phyloP scores from a whole-genome alignment of 2,113 vertebrate genomes.

The Spermophilus dauricus region DNA sequence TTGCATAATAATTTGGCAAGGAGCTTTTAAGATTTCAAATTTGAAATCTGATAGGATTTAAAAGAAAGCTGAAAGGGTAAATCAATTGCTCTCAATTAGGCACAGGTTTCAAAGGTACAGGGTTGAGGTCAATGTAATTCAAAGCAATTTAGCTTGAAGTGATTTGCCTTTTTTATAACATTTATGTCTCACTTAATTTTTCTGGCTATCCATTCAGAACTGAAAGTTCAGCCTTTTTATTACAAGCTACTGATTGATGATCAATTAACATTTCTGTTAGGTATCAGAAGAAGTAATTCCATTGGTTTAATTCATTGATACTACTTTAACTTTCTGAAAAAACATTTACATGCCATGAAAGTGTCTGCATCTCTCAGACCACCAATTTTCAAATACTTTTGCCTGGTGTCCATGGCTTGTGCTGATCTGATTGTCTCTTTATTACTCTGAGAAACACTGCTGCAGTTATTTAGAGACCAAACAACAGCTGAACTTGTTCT shows the following conservation, averaged over 20 bases:
- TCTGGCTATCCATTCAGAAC: constrained; percentile 47
- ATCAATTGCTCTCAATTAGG: constrained; percentile 38
- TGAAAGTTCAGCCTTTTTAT: constrained; percentile 50
- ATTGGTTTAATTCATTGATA: constrained; percentile 75
- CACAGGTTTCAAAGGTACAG: constrained; percentile 31
- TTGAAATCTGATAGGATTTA: constrained; percentile 37
- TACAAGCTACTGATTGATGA: constrained; percentile 73
- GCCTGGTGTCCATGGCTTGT: constrained; percentile 62
- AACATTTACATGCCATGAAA: constrained; percentile 80
- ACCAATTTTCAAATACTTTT: constrained; percentile 85
- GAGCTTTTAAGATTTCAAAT: constrained; percentile 70
- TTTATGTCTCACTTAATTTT: constrained; percentile 64
- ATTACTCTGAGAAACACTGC: constrained; percentile 78
- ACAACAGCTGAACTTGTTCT: constrained; percentile 83
- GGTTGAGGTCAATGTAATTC: constrained; percentile 11
- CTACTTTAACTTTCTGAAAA: constrained; percentile 76
- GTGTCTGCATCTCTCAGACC: constrained; percentile 70
- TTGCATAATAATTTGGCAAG: constrained; percentile 62
- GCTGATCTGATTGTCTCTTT: constrained; percentile 72
- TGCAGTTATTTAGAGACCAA: constrained; percentile 78
- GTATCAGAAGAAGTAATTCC: constrained; percentile 69
- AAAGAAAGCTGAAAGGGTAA: constrained; percentile 50
- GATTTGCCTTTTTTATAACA: constrained; percentile 66
- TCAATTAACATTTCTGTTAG: constrained; percentile 76
- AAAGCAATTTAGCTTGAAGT: constrained; percentile 62